These are phyloP conservation scores for Cyclura pinguis DNA, from an alignment of 2,797 vertebrate species.

Conservation along the genomic window DNA sequence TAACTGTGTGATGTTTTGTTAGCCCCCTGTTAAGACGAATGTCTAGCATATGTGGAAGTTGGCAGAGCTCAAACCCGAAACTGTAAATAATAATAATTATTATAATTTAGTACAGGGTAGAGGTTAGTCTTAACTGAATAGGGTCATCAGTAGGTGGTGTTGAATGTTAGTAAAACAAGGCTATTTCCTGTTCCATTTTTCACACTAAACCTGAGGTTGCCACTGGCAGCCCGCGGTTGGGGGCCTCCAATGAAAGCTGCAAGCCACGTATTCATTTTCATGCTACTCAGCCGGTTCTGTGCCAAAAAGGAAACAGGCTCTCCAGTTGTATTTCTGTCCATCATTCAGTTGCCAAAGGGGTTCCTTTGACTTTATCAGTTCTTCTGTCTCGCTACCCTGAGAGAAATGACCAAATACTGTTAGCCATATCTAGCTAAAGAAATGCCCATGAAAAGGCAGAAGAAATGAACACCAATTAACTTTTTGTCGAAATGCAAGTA, in stretches of 20 bases:
- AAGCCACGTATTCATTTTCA: constrained; percentile 19
- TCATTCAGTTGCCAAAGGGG: constrained; percentile 28
- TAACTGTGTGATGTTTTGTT: constrained; percentile 30
- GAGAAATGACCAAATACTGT: constrained; percentile 24
- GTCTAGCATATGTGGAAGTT: constrained; percentile 48
- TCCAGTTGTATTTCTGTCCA: constrained; percentile 6
- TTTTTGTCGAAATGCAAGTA: constrained; percentile 40
- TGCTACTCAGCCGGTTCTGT: constrained; percentile 8
- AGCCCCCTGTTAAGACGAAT: constrained; percentile 42
- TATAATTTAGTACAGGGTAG: rapidly evolving
- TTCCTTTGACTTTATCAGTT: not conserved
- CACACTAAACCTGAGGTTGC: constrained; percentile 34
- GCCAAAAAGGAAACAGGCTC: not conserved
- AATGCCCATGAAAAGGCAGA: constrained; percentile 38
- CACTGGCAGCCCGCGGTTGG: constrained; percentile 21
- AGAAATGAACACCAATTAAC: constrained; percentile 53
- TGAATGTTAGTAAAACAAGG: constrained; percentile 27
- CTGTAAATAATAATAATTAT: constrained; percentile 49
- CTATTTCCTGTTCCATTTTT: constrained; percentile 28
- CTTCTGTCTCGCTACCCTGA: not conserved
- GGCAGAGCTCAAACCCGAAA: constrained; percentile 39
- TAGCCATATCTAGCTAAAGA: constrained; percentile 48
- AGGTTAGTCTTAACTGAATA: constrained; percentile 34
- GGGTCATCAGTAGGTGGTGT: constrained; percentile 16
- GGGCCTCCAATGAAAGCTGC: constrained; percentile 49